These are phyloP conservation scores for Pseudorhiza aurosa DNA, from an alignment of 30 jellyfish, hydroid and myxozoan genomes.

Conservation along the genomic window DNA sequence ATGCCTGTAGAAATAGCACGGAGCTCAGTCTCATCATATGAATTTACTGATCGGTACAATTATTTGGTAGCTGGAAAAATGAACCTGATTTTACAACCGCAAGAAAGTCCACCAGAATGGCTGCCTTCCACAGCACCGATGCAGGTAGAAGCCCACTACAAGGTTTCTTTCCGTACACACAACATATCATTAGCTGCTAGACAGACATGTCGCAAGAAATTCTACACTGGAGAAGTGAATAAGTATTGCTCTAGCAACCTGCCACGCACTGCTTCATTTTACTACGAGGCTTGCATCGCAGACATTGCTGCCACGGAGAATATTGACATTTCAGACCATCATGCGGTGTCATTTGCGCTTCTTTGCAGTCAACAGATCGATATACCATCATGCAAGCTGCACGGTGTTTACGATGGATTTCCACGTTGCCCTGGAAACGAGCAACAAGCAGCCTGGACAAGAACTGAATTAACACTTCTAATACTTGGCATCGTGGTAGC, in stretches of 20 bases:
- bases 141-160: slow-evolving; percentile 12
- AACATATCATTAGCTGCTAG: slow-evolving; percentile 3
- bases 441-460: slow-evolving; percentile 13
- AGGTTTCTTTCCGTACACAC: slow-evolving; percentile 17
- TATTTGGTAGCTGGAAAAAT: not conserved
- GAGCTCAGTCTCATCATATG: not conserved
- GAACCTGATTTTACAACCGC: slow-evolving; percentile 29
- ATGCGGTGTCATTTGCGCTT: slow-evolving; percentile 41
- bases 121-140: slow-evolving; percentile 56
- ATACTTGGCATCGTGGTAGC: slow-evolving; percentile 7
- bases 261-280: slow-evolving; percentile 60
- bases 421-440: slow-evolving; percentile 20
- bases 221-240: slow-evolving; percentile 50
- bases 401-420: slow-evolving; percentile 46
- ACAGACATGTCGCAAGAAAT: slow-evolving; percentile 9
- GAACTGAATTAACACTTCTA: slow-evolving; percentile 1
- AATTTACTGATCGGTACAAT: not conserved
- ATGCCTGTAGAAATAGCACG: slow-evolving; percentile 28
- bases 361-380: slow-evolving; percentile 23
- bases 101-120: slow-evolving; percentile 22
- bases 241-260: slow-evolving; percentile 37
- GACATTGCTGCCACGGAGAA: slow-evolving; percentile 66
- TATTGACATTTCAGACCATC: slow-evolving; percentile 2
- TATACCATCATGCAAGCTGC: slow-evolving; percentile 18
- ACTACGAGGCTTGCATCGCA: slow-evolving; percentile 52